phyloP scores from a whole-genome alignment of 2,888 invertebrate species.

The Drosophila subquinaria region DNA sequence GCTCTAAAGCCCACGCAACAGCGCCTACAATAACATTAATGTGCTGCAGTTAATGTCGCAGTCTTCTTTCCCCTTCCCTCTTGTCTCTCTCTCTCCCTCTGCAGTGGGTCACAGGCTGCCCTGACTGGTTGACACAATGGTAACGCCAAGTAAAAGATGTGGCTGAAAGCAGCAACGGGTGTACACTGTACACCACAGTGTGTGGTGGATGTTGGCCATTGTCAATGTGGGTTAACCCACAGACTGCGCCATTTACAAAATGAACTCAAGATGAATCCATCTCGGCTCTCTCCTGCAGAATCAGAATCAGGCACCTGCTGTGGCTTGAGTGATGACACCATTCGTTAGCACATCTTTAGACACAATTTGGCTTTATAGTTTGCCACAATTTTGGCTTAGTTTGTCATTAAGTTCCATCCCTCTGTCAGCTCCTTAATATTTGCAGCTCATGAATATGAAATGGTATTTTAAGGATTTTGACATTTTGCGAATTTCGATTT shows the following conservation, averaged over 20 bases:
- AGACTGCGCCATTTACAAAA: slow-evolving; percentile 65
- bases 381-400: slow-evolving; percentile 53
- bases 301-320: slow-evolving; percentile 16
- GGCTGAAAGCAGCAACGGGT: slow-evolving; percentile 1
- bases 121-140: slow-evolving; percentile 78
- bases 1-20: slow-evolving; percentile 63
- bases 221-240: slow-evolving; percentile 75
- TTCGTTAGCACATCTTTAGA: slow-evolving; percentile 60
- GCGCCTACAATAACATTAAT: slow-evolving; percentile 78
- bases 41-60: slow-evolving; percentile 75
- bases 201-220: slow-evolving; percentile 49
- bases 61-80: slow-evolving; percentile 3
- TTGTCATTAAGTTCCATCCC: slow-evolving; percentile 38
- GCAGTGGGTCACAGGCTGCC: slow-evolving; percentile 58
- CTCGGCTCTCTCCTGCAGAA: neutral
- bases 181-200: slow-evolving; percentile 14
- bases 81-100: neutral
- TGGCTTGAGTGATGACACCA: slow-evolving; percentile 64
- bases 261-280: slow-evolving; percentile 29
- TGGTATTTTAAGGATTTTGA: slow-evolving; percentile 26
- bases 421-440: slow-evolving; percentile 31
- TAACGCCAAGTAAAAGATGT: slow-evolving; percentile 53
- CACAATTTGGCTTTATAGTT: slow-evolving; percentile 32
- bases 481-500: slow-evolving; percentile 28
- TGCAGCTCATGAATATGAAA: slow-evolving; percentile 50